Percentiles rank a stretch among this genome's conserved stretches.
These are phyloP conservation scores for Coenobita brevimanus DNA, from an alignment of 1,140 invertebrate species.

Conservation along the genomic window DNA sequence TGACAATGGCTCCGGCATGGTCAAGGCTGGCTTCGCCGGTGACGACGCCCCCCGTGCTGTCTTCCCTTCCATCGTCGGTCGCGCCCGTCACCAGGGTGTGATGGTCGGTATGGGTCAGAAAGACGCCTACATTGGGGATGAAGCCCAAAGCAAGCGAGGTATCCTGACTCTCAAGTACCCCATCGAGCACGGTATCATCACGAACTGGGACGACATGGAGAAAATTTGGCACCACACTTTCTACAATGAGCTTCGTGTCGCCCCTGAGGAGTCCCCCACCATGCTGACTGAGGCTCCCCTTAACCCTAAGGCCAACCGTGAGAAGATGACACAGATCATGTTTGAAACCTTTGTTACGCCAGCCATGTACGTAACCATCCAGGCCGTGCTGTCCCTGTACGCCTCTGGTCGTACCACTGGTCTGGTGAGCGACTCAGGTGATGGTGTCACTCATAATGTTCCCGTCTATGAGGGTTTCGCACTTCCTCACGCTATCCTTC, in stretches of 20 bases:
- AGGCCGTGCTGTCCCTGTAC: slow-evolving; percentile 25
- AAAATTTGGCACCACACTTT: slow-evolving; percentile 97
- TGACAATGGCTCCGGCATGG: too few species aligned
- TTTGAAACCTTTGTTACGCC: slow-evolving; percentile 79
- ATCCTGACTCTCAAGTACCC: slow-evolving; percentile 95
- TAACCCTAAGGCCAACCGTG: slow-evolving; percentile 88
- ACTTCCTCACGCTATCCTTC: slow-evolving; percentile 24
- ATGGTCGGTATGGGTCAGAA: slow-evolving; percentile 98
- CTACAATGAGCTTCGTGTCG: slow-evolving; percentile 96
- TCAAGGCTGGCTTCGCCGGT: slow-evolving; percentile 80
- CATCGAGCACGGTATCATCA: slow-evolving; percentile 95
- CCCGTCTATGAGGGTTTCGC: slow-evolving; percentile 6
- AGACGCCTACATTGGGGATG: slow-evolving; percentile 92
- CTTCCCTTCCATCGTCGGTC: slow-evolving; percentile 85
- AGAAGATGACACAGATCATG: slow-evolving; percentile 92
- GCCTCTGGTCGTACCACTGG: slow-evolving; percentile 23
- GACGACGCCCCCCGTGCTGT: slow-evolving; percentile 96
- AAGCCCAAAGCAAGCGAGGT: slow-evolving; percentile 93
- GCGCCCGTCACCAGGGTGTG: slow-evolving; percentile 81
- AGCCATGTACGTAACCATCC: slow-evolving; percentile 71
- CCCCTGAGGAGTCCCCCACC: slow-evolving; percentile 94
- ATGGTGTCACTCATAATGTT: background rate
- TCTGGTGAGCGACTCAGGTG: background rate
- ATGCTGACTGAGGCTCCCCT: slow-evolving; percentile 82
- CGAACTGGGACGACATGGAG: slow-evolving; percentile 92